A percentile compares a stretch with the other conserved stretches of the same genome.
These are phyloP conservation scores for Plotosus lineatus DNA, from an alignment of 2,113 vertebrate species.

Conservation along the genomic window DNA sequence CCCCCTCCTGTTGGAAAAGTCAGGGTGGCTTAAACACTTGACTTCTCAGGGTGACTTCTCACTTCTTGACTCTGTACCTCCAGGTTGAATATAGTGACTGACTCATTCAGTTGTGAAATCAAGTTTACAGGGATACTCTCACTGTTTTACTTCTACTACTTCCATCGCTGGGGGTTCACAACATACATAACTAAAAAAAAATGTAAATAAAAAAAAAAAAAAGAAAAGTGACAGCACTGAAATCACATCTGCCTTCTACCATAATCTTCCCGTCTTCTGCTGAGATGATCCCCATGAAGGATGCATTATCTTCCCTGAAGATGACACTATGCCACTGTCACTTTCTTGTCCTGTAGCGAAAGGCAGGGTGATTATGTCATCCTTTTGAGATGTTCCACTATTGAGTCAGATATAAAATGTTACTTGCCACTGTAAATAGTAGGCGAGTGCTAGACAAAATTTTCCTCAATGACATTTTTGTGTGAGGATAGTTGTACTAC, in stretches of 20 bases:
- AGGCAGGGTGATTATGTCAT: slow-evolving; percentile 37
- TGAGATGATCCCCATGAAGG: slow-evolving; percentile 28
- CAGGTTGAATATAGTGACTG: slow-evolving; percentile 51
- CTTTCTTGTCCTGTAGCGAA: slow-evolving; percentile 35
- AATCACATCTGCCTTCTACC: slow-evolving; percentile 23
- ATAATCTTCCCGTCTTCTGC: slow-evolving; percentile 38
- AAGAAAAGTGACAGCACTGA: slow-evolving; percentile 10
- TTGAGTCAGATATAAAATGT: slow-evolving; percentile 34
- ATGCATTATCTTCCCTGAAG: slow-evolving; percentile 24
- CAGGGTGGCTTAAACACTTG: too few relatives aligned
- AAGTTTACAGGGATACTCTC: slow-evolving; percentile 46
- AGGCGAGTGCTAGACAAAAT: neutral
- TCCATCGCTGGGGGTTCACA: slow-evolving; percentile 17
- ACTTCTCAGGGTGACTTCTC: slow-evolving; percentile 46
- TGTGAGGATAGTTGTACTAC: neutral
- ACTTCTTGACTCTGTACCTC: slow-evolving; percentile 56
- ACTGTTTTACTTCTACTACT: slow-evolving; percentile 23
- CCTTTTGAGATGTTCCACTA: slow-evolving; percentile 33
- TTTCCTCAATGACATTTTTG: slow-evolving; percentile 12
- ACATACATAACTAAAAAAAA: slow-evolving; percentile 14
- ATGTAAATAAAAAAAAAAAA: slow-evolving; percentile 11
- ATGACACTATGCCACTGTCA: slow-evolving; percentile 37
- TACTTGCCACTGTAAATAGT: neutral
- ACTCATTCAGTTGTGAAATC: slow-evolving; percentile 65
- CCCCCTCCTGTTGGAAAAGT: slow-evolving; percentile 7